Evolutionary conservation across 2,888 invertebrate genomes (phyloP).

Genomic region (Encarsia formosa): DNA sequence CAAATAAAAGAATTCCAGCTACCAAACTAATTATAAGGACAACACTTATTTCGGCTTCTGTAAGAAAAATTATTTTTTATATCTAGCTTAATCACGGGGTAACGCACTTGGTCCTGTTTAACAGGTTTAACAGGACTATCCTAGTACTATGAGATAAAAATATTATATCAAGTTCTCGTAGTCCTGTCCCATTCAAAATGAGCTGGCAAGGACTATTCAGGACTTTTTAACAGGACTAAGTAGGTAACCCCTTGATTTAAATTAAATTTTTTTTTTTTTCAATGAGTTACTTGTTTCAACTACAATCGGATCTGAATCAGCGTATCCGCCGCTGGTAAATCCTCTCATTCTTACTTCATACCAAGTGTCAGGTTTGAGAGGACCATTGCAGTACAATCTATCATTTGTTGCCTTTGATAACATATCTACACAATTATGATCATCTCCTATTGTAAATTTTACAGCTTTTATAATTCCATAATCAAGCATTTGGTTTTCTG

Average conservation of each 20-base stretch:
- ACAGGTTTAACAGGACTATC: no score
- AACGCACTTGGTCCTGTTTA: no score
- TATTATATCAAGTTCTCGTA: no score
- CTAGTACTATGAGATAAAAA: no score
- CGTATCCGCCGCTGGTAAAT: conserved; percentile 60
- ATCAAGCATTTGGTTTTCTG: conserved; percentile 27
- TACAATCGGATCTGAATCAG: conserved; percentile 51
- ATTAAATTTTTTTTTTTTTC: no score
- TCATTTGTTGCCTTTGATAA: conserved; percentile 29
- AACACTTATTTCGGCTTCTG: conserved; percentile 41
- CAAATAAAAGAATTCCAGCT: conserved; percentile 42
- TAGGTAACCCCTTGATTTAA: no score
- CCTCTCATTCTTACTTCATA: conserved; percentile 66
- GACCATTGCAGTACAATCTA: conserved; percentile 62
- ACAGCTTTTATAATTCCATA: conserved; percentile 42
- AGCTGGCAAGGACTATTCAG: no score
- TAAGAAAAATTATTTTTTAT: no score
- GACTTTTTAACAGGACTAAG: no score
- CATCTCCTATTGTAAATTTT: conserved; percentile 41
- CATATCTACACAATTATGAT: conserved; percentile 37
- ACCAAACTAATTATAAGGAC: conserved; percentile 39
- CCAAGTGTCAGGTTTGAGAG: conserved; percentile 60
- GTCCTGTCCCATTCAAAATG: no score
- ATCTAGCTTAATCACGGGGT: no score
- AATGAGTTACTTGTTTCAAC: conserved; percentile 51